Conservation (phyloP, 2,113 vertebrate species). For the Hepsetus odoe region DNA sequence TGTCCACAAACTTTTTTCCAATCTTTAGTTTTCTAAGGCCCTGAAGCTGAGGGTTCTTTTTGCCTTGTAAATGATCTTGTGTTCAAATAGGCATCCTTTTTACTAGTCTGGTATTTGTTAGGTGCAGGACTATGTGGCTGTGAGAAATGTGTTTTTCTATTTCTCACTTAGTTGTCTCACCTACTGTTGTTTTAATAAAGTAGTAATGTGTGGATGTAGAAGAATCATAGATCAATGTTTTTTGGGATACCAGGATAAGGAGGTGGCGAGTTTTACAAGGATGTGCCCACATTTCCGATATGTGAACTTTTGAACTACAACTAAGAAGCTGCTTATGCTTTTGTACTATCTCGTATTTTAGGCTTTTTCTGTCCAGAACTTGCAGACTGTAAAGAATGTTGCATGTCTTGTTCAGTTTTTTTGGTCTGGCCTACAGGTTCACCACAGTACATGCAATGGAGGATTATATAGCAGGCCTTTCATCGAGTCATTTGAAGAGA, state of each 20-base stretch:
- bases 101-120: constrained; percentile 62
- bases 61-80: constrained; percentile 50
- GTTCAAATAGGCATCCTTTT: constrained; percentile 51
- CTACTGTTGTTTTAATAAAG: neutral
- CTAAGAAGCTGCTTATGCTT: neutral
- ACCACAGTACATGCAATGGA: constrained; percentile 79
- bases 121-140: constrained; percentile 66
- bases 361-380: neutral
- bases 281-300: no score
- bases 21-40: neutral
- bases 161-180: constrained; percentile 25
- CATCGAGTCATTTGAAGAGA: constrained; percentile 90
- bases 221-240: no score
- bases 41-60: neutral
- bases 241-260: no score
- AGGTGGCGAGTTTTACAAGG: neutral
- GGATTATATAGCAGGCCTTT: constrained; percentile 85
- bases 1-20: no score
- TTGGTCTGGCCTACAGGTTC: constrained; percentile 64
- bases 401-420: neutral
- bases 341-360: neutral
- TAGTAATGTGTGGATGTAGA: neutral
- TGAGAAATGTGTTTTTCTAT: constrained; percentile 49
- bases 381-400: neutral
- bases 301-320: neutral